Base-by-base conservation (phyloP, 2,113 vertebrate genomes). In the Phodopus roborovskii region DNA sequence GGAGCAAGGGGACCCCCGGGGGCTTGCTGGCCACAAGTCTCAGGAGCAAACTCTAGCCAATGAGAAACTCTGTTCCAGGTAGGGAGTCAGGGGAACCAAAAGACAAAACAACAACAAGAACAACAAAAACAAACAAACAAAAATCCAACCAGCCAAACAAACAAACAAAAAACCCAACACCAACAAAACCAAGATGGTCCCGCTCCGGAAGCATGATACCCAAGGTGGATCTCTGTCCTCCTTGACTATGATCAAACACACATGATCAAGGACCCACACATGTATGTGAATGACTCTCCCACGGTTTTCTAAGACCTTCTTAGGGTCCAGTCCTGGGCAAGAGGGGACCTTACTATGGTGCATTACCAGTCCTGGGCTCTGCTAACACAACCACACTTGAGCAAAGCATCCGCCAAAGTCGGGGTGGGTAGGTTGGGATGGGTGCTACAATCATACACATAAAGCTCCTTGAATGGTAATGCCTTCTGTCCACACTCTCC, bases 391-490 rank as follows among this genome's bases (percentile, higher is more conserved):
- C 26, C 42, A 12, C 58, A 19, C 81, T 28, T 62, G 22, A 24
- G 81, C 33, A 8, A 26, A 5, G 16, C 2, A 24, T 74, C 91
- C 10, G 28, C 45, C 16, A 36, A 22, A 9, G 15, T 24, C 45
- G 56, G 22, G 42, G 60, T 9, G 19, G 62, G 48, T 24, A 22
- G 12, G 15, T 24, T 50, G 56, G 22, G 42, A 53, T 9, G 19
- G 62, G 48, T 24, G 4, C 20, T 2, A 0, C 0, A 9, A 13
- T 6, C 0, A 7, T 3, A 30, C 5, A 20, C 36, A 8, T 58
- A 15, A 48, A 73, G 39, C 24, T n/a, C 19, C n/a, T 3, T 12
- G 5, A 17, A 22, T 11, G 2, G 3, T 30, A 19, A 45, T 0
- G 8, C 16, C 1, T 60, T 53, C 56, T 53, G 33, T 42, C 30